Evolutionary conservation across 2,888 invertebrate species (phyloP).

Genomic region (Dione juno): DNA sequence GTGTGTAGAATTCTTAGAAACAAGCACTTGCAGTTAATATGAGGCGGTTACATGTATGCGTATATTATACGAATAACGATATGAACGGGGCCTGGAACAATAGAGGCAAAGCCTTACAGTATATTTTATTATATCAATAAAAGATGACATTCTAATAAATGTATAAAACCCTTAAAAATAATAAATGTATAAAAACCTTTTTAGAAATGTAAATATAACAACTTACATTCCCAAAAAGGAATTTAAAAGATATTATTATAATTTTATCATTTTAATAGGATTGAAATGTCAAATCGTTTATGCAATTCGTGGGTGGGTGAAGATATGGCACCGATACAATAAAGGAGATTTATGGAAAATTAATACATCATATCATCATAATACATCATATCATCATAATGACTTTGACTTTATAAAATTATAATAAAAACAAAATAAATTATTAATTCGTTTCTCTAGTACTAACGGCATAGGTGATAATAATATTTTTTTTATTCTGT

Average conservation of each 20-base stretch:
- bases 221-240: not conserved
- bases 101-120: too few relatives aligned
- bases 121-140: too few relatives aligned
- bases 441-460: not conserved
- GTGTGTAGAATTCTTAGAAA: constrained; percentile 15
- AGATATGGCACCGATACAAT: constrained; percentile 3
- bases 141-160: too few relatives aligned
- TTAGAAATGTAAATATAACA: too few relatives aligned
- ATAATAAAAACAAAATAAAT: not conserved
- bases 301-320: constrained; percentile 1
- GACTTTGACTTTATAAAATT: not conserved
- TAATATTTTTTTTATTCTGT: too few relatives aligned
- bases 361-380: not conserved
- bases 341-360: not conserved
- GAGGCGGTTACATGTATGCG: too few relatives aligned
- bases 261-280: constrained; percentile 3
- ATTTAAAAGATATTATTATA: not conserved
- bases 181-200: too few relatives aligned
- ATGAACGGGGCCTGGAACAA: too few relatives aligned
- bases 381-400: not conserved
- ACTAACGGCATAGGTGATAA: not conserved
- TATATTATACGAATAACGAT: too few relatives aligned
- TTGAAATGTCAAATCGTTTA: constrained; percentile 12
- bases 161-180: too few relatives aligned
- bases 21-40: not conserved